Evolutionary conservation across 2,113 vertebrate species (phyloP), one percentile per base, ranked within the genome.

Genomic region (Grammomys dolichurus): DNA sequence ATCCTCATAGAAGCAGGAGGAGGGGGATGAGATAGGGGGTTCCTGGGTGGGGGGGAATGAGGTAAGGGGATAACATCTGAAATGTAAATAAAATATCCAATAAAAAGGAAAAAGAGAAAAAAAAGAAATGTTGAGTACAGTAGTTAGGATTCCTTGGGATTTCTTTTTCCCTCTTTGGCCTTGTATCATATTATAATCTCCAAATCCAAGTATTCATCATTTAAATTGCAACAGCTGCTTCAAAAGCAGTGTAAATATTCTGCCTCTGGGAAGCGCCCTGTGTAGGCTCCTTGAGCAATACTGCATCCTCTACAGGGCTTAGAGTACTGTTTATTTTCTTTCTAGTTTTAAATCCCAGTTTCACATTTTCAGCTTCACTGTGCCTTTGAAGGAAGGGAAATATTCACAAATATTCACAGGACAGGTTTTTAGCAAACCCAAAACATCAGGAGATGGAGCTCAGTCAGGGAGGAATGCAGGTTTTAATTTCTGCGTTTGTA

Each of bases 221-320:
- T 96, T 94, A 93, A 89, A 95, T 80, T 58, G 9, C n/a, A 96
- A 56, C 26, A 90, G 82, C 90, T 96, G 16, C 96, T 69, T 67
- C 3, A 16, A 33, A 88, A 70, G n/a, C 70, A 95, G 75, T 96
- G 65, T 76, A 65, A 77, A 84, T 58, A 40, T 26, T 6, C 40
- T 87, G 16, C n/a, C 72, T 33, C 58, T 90, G 87, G 54, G 91
- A 91, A 58, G 73, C 86, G 65, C 70, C 60, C 65, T 69, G 5
- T 31, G 28, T n/a, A 76, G 87, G 33, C 31, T 89, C 65, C 65
- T 33, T 72, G 78, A 75, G 69, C 80, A 33, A 12, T 80, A 84
- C 67, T 43, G 19, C 76, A 20, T 69, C 3, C 94, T 76, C 80
- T 63, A 36, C 26, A 67, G 56, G 73, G 73, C 54, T 81, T 58